Percentiles rank a stretch among this genome's conserved stretches.
These are phyloP conservation scores for Boloria selene DNA, from an alignment of 2,888 invertebrate species.

Conservation along the genomic window DNA sequence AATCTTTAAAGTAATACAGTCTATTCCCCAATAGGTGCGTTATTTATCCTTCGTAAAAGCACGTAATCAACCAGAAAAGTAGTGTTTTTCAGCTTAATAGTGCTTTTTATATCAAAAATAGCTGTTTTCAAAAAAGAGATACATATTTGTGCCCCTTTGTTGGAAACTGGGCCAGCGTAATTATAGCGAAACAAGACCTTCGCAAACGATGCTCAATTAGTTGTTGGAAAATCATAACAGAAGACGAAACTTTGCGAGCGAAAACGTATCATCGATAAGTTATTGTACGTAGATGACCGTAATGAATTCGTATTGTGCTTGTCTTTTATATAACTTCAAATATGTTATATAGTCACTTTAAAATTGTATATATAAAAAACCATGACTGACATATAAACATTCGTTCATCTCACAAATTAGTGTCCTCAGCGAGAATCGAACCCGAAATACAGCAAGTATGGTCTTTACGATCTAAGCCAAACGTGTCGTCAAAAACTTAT, in stretches of 20 bases:
- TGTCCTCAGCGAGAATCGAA: no score
- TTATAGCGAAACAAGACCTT: conserved; percentile 26
- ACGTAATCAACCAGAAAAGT: conserved; percentile 19
- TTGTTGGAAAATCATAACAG: conserved; percentile 16
- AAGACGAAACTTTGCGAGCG: background rate
- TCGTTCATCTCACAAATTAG: no score
- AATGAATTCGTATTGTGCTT: no score
- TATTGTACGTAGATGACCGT: background rate
- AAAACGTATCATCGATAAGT: background rate
- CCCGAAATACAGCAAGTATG: no score
- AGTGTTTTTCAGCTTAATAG: conserved; percentile 11
- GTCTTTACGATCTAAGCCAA: no score
- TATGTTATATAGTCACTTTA: no score
- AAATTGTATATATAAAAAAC: no score
- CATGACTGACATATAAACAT: no score
- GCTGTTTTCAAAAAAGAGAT: conserved; percentile 27
- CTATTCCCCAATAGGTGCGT: background rate
- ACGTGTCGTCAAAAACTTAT: no score
- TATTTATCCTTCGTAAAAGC: conserved; percentile 4
- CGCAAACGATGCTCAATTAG: conserved; percentile 26
- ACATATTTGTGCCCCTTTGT: conserved; percentile 26
- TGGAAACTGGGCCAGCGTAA: conserved; percentile 34
- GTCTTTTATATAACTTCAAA: no score
- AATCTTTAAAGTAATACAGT: background rate
- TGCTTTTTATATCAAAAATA: conserved; percentile 13